Conservation (phyloP, 2,888 invertebrate species). For the Lypha dubia region DNA sequence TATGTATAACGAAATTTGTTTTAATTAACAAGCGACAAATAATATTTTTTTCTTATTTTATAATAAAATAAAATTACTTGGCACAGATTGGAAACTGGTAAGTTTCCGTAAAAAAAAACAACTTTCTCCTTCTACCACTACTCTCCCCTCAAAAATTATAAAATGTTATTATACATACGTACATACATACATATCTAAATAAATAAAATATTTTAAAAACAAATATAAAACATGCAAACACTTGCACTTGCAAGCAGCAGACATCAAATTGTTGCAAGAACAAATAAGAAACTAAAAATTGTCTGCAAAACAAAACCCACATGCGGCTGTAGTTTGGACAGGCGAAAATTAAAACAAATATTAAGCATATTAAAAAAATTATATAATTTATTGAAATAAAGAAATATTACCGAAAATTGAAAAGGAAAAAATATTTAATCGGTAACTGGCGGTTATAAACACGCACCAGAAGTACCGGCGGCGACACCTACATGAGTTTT, state of each 20-base stretch:
- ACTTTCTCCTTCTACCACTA: too few species aligned
- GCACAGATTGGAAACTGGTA: slow-evolving; percentile 52
- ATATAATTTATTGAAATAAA: slow-evolving; percentile 42
- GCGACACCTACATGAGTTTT: slow-evolving; percentile 63
- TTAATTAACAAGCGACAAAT: not conserved
- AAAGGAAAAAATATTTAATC: slow-evolving; percentile 48
- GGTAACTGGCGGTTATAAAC: slow-evolving; percentile 49
- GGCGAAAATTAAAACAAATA: slow-evolving; percentile 51
- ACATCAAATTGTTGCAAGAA: slow-evolving; percentile 13
- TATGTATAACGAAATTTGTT: too few species aligned
- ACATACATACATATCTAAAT: not conserved
- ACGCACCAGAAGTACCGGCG: slow-evolving; percentile 52
- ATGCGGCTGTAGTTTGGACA: slow-evolving; percentile 14
- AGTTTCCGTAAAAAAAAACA: not conserved
- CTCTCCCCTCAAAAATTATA: not conserved
- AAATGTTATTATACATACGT: too few species aligned
- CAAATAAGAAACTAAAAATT: slow-evolving; percentile 12
- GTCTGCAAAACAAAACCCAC: slow-evolving; percentile 43
- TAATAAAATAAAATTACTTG: slow-evolving; percentile 40
- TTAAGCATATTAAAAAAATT: slow-evolving; percentile 46
- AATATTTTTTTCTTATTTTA: not conserved
- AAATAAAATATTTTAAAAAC: not conserved
- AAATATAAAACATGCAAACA: slow-evolving; percentile 11
- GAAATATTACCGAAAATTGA: slow-evolving; percentile 18
- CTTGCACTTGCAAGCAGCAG: slow-evolving; percentile 41